These are phyloP conservation scores for Corythornis cristatus DNA, from an alignment of 2,113 vertebrate genomes.

Conservation along the genomic window DNA sequence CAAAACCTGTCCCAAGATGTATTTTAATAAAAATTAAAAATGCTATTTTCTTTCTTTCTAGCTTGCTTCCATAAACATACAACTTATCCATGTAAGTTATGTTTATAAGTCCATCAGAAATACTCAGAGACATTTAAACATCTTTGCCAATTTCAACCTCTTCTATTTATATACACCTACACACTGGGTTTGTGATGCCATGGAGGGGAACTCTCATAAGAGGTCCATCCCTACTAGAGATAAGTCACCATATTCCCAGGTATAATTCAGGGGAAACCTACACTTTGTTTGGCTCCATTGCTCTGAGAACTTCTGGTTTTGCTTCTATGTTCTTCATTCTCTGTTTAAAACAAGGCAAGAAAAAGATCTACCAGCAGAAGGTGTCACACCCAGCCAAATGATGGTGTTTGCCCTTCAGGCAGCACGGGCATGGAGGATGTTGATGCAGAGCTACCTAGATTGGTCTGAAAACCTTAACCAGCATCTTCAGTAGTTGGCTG, in stretches of 20 bases:
- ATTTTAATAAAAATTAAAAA: neutral
- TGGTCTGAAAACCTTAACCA: neutral
- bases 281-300: neutral
- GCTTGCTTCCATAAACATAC: neutral
- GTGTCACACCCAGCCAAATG: neutral
- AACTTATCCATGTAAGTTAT: neutral
- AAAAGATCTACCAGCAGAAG: neutral
- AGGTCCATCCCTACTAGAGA: neutral
- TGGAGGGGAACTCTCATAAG: neutral
- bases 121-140: neutral
- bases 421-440: fast-evolving
- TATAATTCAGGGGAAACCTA: neutral
- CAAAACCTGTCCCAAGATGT: neutral
- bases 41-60: neutral
- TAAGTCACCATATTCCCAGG: neutral
- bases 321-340: neutral
- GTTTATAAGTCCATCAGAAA: neutral
- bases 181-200: neutral
- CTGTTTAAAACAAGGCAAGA: neutral
- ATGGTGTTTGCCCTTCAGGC: neutral
- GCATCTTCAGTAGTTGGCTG: neutral
- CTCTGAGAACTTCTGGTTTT: neutral
- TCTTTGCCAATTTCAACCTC: neutral
- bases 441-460: neutral
- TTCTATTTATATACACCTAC: neutral